Percentiles rank a stretch among this genome's conserved stretches.
These are phyloP conservation scores for Neoniphon sammara DNA, from an alignment of 2,797 vertebrate genomes.

Conservation along the genomic window DNA sequence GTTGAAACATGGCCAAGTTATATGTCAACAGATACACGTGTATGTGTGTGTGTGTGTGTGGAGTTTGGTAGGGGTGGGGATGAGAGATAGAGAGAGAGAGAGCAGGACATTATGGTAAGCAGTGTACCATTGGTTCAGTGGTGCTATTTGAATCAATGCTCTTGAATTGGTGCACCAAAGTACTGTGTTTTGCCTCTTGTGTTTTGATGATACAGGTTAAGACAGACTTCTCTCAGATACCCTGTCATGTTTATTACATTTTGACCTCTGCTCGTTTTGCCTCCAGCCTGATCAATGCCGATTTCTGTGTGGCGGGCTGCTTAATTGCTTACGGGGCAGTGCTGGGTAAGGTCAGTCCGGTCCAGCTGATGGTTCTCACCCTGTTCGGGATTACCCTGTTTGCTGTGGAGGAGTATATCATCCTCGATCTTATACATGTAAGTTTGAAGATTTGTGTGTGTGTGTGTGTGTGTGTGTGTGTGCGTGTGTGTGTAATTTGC, in stretches of 20 bases:
- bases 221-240: too few relatives aligned
- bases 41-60: too few relatives aligned
- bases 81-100: neutral
- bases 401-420: slow-evolving; percentile 92
- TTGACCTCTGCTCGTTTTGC: neutral
- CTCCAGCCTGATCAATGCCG: slow-evolving; percentile 93
- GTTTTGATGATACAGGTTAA: neutral
- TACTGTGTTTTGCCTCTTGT: neutral
- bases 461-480: too few relatives aligned
- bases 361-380: slow-evolving; percentile 93
- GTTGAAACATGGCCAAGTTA: slow-evolving; percentile 3
- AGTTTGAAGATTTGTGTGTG: slow-evolving; percentile 60
- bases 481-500: too few relatives aligned
- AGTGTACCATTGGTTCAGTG: neutral
- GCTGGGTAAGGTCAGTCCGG: slow-evolving; percentile 93
- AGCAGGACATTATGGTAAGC: too few relatives aligned
- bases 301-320: slow-evolving; percentile 95
- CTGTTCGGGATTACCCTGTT: slow-evolving; percentile 94
- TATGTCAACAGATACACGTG: slow-evolving; percentile 6
- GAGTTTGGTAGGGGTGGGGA: too few relatives aligned
- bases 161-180: neutral
- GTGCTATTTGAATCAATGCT: neutral
- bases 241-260: neutral
- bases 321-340: slow-evolving; percentile 94
- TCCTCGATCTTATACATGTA: slow-evolving; percentile 89